Percentiles rank a stretch among this genome's conserved stretches.
phyloP scores from a whole-genome alignment of 2,888 invertebrate species.

The Dusona sp. region DNA sequence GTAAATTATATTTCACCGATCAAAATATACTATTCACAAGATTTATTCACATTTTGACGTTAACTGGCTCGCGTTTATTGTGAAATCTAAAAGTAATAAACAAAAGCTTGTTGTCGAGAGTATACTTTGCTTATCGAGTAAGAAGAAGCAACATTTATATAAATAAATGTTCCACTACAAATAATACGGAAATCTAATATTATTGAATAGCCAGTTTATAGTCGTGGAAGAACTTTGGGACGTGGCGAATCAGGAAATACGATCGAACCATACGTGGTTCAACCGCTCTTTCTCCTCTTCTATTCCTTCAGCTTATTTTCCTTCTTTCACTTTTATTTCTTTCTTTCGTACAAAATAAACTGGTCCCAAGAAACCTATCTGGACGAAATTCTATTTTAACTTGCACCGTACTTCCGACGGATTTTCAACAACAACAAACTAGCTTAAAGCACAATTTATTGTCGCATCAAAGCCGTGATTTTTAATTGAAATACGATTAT shows the following conservation, averaged over 20 bases:
- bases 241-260: slow-evolving; percentile 30
- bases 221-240: slow-evolving; percentile 17
- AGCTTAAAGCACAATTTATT: too few relatives aligned
- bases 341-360: slow-evolving; percentile 13
- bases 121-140: too few relatives aligned
- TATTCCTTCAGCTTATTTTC: slow-evolving; percentile 1
- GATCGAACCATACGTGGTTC: slow-evolving; percentile 17
- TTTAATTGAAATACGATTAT: too few relatives aligned
- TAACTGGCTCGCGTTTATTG: too few relatives aligned
- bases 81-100: too few relatives aligned
- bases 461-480: too few relatives aligned
- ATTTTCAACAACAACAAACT: neutral
- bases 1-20: too few relatives aligned
- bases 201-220: slow-evolving; percentile 53
- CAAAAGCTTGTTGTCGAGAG: too few relatives aligned
- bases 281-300: neutral
- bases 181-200: slow-evolving; percentile 47
- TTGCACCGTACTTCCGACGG: neutral
- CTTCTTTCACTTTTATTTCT: neutral
- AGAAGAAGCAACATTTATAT: too few relatives aligned
- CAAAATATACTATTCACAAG: too few relatives aligned
- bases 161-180: neutral
- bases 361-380: slow-evolving; percentile 2
- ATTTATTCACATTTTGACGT: too few relatives aligned
- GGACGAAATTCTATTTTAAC: slow-evolving; percentile 31